Evolutionary conservation across 2,797 vertebrate genomes (phyloP).

Genomic region (Diglossa cyanea): DNA sequence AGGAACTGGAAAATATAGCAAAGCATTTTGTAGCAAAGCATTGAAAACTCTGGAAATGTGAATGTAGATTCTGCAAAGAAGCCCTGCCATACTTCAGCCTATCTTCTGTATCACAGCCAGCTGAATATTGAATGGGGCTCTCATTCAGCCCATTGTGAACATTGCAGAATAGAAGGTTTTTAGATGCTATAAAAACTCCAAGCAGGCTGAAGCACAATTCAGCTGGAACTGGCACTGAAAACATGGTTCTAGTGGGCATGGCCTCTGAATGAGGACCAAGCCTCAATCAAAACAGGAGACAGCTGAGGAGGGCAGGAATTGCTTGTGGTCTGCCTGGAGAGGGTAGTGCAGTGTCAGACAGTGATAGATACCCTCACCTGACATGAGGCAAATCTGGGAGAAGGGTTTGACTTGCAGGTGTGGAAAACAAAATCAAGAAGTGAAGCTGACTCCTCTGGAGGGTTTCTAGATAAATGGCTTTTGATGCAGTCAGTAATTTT

Average conservation of each 20-base stretch:
- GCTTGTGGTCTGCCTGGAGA: not conserved
- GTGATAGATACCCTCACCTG: not conserved
- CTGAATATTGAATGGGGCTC: not conserved
- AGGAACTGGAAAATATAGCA: not conserved
- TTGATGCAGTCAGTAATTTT: slow-evolving; percentile 1
- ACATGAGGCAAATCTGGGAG: not conserved
- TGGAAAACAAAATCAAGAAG: not conserved
- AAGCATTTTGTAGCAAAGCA: not conserved
- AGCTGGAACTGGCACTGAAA: not conserved
- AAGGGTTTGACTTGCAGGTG: not conserved
- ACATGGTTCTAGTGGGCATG: not conserved
- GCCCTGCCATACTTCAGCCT: not conserved
- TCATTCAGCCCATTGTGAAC: not conserved
- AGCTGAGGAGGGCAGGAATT: not conserved
- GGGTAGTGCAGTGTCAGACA: not conserved
- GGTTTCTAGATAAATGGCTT: not conserved
- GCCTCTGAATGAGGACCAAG: not conserved
- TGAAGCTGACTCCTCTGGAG: not conserved
- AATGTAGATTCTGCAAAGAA: not conserved
- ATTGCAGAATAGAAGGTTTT: not conserved
- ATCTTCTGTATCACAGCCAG: not conserved
- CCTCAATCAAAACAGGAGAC: not conserved
- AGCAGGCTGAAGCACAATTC: not conserved
- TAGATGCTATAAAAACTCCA: not conserved
- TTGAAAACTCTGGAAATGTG: not conserved